A percentile compares a stretch with the other conserved stretches of the same genome.
Evolutionary conservation across 1,140 invertebrate species (phyloP).

Genomic region (Drosophila sechellia): DNA sequence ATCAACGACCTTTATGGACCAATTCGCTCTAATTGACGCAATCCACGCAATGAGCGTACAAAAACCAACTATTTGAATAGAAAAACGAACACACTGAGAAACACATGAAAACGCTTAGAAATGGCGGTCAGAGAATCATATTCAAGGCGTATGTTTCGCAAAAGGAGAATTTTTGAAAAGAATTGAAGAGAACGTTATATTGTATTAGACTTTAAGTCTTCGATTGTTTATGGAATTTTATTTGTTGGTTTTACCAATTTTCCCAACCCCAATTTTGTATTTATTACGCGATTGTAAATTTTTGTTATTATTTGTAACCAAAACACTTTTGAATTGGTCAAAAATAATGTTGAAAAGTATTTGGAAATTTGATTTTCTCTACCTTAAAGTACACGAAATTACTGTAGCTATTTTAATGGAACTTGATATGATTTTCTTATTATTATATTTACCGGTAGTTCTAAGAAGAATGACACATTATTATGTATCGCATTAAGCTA

Average conservation of each 20-base stretch:
- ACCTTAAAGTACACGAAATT: constrained; percentile 35
- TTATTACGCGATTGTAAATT: constrained; percentile 63
- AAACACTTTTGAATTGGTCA: constrained; percentile 64
- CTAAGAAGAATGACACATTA: constrained; percentile 49
- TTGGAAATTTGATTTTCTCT: constrained; percentile 79
- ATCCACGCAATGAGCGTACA: constrained; percentile 79
- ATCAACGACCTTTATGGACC: constrained; percentile 80
- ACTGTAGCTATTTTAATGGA: constrained; percentile 31
- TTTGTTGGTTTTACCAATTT: constrained; percentile 37
- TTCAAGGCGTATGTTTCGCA: constrained; percentile 12
- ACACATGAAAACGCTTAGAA: constrained; percentile 26
- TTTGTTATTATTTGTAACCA: constrained; percentile 57
- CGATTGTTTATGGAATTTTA: constrained; percentile 65
- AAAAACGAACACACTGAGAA: constrained; percentile 26
- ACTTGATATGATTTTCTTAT: constrained; percentile 58
- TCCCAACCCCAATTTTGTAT: constrained; percentile 25
- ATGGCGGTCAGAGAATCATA: constrained; percentile 28
- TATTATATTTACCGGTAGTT: constrained; percentile 34
- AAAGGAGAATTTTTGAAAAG: constrained; percentile 9
- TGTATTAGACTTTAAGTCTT: constrained; percentile 80
- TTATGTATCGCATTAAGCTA: constrained; percentile 62
- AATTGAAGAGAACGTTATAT: constrained; percentile 37
- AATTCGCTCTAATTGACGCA: constrained; percentile 84
- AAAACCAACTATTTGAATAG: constrained; percentile 59
- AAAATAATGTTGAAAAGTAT: constrained; percentile 72